A percentile compares a stretch with the other conserved stretches of the same genome.
phyloP scores from a whole-genome alignment of 2,113 vertebrate genomes.

The Ellobius talpinus region DNA sequence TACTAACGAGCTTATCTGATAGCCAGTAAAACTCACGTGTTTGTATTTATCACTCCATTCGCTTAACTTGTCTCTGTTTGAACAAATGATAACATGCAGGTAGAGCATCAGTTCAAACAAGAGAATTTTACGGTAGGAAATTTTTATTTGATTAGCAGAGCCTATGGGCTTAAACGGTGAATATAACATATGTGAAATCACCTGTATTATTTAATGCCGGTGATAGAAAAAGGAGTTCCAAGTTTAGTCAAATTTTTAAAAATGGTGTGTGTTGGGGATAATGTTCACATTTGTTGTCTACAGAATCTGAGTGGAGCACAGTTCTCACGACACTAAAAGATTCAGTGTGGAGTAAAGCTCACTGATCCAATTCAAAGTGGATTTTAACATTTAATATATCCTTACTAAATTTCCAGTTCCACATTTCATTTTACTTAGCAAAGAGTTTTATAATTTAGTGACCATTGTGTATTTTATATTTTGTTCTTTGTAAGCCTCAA shows the following conservation, averaged over 20 bases:
- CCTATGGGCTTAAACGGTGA: constrained; percentile 50
- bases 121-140: not conserved
- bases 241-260: not conserved
- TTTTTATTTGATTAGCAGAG: not conserved
- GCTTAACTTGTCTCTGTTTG: no score
- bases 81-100: not conserved
- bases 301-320: not conserved
- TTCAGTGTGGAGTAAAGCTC: not conserved
- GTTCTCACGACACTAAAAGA: not conserved
- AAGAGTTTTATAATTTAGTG: not conserved
- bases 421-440: not conserved
- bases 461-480: not conserved
- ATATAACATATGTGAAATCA: not conserved
- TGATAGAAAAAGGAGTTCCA: constrained; percentile 19
- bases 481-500: constrained; percentile 10
- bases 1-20: not conserved
- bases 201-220: constrained; percentile 19
- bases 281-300: not conserved
- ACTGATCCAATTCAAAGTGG: not conserved
- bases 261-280: not conserved
- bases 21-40: not conserved
- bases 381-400: not conserved
- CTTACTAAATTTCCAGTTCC: constrained; percentile 25
- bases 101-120: not conserved
- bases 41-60: not conserved